Percentiles rank a stretch among this genome's conserved stretches.
phyloP scores from a whole-genome alignment of 1,140 invertebrate genomes.

The Aphaenogaster floridana region DNA sequence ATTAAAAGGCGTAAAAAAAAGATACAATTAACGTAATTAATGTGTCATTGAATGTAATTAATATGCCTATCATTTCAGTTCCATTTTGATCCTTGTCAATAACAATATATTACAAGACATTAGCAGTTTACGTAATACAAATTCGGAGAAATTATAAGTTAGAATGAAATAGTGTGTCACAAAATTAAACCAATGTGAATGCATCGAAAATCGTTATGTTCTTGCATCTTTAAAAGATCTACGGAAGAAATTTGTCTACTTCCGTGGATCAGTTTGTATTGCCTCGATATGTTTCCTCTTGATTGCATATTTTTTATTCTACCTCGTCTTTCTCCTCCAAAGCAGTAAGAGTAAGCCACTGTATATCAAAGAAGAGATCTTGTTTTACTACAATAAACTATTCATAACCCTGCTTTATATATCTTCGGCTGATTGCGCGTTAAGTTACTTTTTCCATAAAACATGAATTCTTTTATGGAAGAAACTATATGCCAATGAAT shows the following conservation, averaged over 20 bases:
- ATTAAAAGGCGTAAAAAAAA: not conserved
- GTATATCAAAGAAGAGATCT: not conserved
- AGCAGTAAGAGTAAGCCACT: not conserved
- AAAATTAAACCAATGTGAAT: not conserved
- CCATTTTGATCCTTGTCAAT: not conserved
- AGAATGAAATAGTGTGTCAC: not conserved
- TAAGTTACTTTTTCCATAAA: not conserved
- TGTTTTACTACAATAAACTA: not conserved
- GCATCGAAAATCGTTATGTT: not conserved
- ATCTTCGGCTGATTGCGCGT: not conserved
- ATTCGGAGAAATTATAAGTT: not conserved
- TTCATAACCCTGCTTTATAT: not conserved
- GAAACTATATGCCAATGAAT: no score
- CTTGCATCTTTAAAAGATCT: not conserved
- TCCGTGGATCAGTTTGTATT: not conserved
- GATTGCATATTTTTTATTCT: not conserved
- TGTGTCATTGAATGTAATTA: not conserved
- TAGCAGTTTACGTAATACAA: not conserved
- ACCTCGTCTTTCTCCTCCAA: not conserved
- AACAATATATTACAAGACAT: not conserved
- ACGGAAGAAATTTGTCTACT: not conserved
- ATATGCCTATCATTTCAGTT: not conserved
- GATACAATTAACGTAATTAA: no score
- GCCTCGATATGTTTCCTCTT: not conserved
- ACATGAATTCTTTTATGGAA: not conserved